Evolutionary conservation across 1,140 invertebrate genomes (phyloP).

Genomic region (Leptopilina boulardi): DNA sequence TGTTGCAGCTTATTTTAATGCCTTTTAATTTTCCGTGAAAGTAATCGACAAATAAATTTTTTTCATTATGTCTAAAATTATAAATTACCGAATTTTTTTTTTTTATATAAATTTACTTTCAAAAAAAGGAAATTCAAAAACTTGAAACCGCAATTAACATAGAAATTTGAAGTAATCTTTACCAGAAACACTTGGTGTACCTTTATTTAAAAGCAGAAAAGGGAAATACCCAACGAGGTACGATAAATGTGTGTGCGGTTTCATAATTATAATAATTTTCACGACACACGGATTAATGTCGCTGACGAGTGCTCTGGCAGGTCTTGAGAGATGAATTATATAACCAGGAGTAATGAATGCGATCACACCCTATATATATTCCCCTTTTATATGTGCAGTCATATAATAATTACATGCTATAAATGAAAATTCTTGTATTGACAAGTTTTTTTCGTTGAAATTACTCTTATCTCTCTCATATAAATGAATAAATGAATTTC

Average conservation of each 20-base stretch:
- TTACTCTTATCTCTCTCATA: not conserved
- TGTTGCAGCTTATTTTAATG: too few species aligned
- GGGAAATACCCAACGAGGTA: not conserved
- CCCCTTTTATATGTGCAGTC: not conserved
- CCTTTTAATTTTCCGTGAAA: too few species aligned
- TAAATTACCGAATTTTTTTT: too few species aligned
- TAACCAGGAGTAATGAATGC: not conserved
- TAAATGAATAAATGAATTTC: constrained; percentile 18
- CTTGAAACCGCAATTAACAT: too few species aligned
- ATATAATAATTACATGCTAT: not conserved
- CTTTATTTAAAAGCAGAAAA: not conserved
- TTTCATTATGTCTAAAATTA: too few species aligned
- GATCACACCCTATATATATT: not conserved
- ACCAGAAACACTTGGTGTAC: not conserved
- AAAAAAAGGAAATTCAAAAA: too few species aligned
- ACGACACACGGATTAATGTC: constrained; percentile 12
- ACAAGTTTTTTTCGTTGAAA: not conserved
- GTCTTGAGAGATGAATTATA: constrained; percentile 18
- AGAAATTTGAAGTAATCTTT: not conserved
- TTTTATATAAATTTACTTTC: too few species aligned
- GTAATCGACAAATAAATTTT: too few species aligned
- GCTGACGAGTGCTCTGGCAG: not conserved
- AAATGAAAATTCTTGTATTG: not conserved
- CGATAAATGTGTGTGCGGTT: constrained; percentile 9
- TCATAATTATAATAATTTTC: constrained; percentile 25